Percentiles rank a stretch among this genome's conserved stretches.
Evolutionary conservation across 2,888 invertebrate genomes (phyloP).

Genomic region (Timandra comae): DNA sequence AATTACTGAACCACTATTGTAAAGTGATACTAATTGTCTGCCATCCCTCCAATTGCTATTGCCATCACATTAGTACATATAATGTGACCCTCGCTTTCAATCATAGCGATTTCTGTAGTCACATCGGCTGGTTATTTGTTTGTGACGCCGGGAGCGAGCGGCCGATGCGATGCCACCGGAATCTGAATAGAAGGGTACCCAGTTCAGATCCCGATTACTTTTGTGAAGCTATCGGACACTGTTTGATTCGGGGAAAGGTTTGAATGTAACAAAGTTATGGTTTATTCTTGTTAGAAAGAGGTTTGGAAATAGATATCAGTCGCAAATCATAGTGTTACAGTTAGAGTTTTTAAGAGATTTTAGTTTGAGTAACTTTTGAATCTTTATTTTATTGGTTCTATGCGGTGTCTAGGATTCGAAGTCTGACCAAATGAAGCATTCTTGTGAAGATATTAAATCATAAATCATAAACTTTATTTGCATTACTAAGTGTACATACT

Average conservation of each 20-base stretch:
- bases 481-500: too few relatives aligned
- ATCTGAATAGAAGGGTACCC: slow-evolving; percentile 45
- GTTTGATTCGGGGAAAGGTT: slow-evolving; percentile 15
- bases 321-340: too few relatives aligned
- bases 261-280: slow-evolving; percentile 6
- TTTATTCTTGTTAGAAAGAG: not conserved
- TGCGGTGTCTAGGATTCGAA: too few relatives aligned
- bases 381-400: too few relatives aligned
- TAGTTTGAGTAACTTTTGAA: too few relatives aligned
- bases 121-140: slow-evolving; percentile 57
- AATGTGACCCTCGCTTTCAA: slow-evolving; percentile 35
- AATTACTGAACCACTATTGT: too few relatives aligned
- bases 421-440: too few relatives aligned
- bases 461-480: too few relatives aligned
- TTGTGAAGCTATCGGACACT: slow-evolving; percentile 5
- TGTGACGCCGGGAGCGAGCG: slow-evolving; percentile 47
- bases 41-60: slow-evolving; percentile 9
- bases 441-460: too few relatives aligned
- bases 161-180: slow-evolving; percentile 33
- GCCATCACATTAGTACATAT: slow-evolving; percentile 19
- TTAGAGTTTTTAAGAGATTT: too few relatives aligned
- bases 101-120: slow-evolving; percentile 52
- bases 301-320: too few relatives aligned
- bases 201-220: slow-evolving; percentile 25
- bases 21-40: too few relatives aligned